Base-by-base conservation (phyloP, 92 coral and sea anemone species). In the Bergia sp. region DNA sequence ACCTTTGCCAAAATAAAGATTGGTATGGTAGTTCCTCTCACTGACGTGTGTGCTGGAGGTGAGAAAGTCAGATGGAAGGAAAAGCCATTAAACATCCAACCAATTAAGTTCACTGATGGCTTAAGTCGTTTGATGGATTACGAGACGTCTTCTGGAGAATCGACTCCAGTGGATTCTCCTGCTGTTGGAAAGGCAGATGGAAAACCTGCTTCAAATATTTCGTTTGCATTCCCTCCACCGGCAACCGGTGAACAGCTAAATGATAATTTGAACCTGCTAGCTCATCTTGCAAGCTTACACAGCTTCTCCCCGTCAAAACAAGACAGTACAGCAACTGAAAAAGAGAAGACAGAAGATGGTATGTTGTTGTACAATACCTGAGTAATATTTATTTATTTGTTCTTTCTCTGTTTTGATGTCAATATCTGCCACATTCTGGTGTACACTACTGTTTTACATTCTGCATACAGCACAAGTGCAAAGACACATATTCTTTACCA, bases 51-150 rank as follows among this genome's bases (percentile, higher is more conserved):
- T 71, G 20, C 65, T 44, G 53, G 23, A 3, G 43, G 69, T 84
- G 29, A 71, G 38, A 84, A 49, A 50, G 16, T 44, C 45, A 84
- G 23, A 37, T 69, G 58, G 77, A 47, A 73, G 67, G 79, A 84
- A 18, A 84, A 84, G 16, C 7, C 58, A 21, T 15, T 84, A 6
- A 84, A 86, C 4, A 85, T 76, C 37, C 80, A 77, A 13, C 81
- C 80, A 44, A 67, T 82, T 39, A 83, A 81, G 20, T 71, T 91
- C 23, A 90, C 96, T 21, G 81, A 91, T 66, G 99, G 98, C 64
- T 85, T 97, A 44, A 93, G 93, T 78, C 90, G 96, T 11, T 88
- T 97, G 18, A 89, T 90, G 96, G 98, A 91, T 82, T 97, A 97
- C 47, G 92, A 90, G 80, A 95, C 99, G 5, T 96, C 99, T 3